These are phyloP conservation scores for Passer montanus DNA, from an alignment of 2,113 vertebrate genomes.

Conservation along the genomic window DNA sequence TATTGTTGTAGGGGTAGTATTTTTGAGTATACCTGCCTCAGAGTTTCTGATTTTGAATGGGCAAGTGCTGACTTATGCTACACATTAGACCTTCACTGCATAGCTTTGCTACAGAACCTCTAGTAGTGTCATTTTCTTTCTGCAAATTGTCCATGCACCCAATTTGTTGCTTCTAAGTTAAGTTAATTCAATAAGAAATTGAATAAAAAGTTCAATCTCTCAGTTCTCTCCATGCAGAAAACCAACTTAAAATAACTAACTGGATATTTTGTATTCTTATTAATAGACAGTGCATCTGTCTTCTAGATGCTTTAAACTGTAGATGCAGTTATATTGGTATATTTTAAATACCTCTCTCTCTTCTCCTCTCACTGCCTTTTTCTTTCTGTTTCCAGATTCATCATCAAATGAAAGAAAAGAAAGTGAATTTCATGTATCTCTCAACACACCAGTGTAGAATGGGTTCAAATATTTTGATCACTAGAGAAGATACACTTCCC, in stretches of 20 bases:
- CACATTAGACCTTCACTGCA: not conserved
- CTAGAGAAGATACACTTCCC: not conserved
- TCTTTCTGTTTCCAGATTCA: not conserved
- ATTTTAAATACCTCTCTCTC: not conserved
- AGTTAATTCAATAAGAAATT: not conserved
- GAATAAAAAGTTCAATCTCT: not conserved
- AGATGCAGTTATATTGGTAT: conserved; percentile 2
- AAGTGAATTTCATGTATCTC: not conserved
- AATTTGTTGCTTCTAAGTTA: not conserved
- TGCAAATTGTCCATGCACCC: not conserved
- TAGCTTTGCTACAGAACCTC: not conserved
- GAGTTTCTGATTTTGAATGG: not conserved
- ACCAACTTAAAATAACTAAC: conserved; percentile 47
- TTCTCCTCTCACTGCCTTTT: not conserved
- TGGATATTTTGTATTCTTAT: conserved; percentile 48
- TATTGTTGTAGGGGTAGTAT: rapidly evolving
- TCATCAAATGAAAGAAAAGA: conserved; percentile 10
- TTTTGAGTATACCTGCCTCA: not conserved
- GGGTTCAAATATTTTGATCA: not conserved
- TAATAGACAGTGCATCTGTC: conserved; percentile 29
- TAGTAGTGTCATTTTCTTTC: not conserved
- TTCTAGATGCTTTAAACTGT: conserved; percentile 22
- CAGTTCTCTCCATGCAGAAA: not conserved
- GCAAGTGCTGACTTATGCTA: not conserved
- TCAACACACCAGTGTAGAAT: not conserved